These are phyloP conservation scores for Amazona finschi DNA, from an alignment of 2,797 vertebrate species.

Conservation along the genomic window DNA sequence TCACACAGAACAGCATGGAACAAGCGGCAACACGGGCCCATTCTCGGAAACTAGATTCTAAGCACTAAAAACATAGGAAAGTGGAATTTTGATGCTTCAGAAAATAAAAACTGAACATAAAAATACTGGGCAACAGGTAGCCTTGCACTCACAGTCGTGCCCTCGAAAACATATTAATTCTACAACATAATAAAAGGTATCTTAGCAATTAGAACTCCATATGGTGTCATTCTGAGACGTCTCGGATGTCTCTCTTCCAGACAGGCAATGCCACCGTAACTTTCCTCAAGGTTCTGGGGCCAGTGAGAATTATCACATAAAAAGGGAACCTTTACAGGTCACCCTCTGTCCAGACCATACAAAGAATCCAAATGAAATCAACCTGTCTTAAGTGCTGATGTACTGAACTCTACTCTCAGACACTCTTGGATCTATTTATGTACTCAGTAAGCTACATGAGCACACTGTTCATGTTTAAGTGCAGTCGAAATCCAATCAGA, in stretches of 20 bases:
- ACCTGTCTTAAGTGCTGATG: not conserved
- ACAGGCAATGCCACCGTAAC: not conserved
- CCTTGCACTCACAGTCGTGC: not conserved
- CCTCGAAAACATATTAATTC: not conserved
- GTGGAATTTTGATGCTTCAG: not conserved
- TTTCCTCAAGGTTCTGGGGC: not conserved
- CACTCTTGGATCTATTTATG: not conserved
- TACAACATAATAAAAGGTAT: not conserved
- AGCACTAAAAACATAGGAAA: not conserved
- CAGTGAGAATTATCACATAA: not conserved
- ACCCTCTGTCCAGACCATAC: not conserved
- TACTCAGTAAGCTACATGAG: not conserved
- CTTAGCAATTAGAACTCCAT: not conserved
- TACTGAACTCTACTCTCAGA: not conserved
- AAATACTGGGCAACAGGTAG: not conserved
- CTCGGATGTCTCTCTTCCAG: not conserved
- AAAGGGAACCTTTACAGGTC: not conserved
- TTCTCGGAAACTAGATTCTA: not conserved
- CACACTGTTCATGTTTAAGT: not conserved
- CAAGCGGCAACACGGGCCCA: not conserved
- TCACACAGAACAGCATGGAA: not conserved
- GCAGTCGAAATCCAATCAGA: not conserved
- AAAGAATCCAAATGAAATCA: not conserved
- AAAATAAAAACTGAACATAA: not conserved
- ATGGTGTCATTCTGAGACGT: not conserved